phyloP scores from a whole-genome alignment of 30 jellyfish, hydroid and myxozoan genomes.

The Aurelia aurita region DNA sequence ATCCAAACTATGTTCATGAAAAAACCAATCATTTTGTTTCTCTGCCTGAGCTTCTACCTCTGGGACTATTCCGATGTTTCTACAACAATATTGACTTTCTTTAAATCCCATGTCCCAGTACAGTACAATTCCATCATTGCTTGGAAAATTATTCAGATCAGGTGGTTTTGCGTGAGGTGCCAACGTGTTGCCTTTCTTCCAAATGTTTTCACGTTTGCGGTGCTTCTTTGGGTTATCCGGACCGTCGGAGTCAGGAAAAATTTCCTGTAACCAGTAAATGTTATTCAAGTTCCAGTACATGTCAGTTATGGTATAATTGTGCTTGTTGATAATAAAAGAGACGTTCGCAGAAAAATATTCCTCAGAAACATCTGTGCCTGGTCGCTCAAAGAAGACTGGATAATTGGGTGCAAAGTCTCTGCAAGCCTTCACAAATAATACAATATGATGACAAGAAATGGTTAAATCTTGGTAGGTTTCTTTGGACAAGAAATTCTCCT shows the following conservation, averaged over 20 bases:
- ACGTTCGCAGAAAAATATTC: slow-evolving; percentile 32
- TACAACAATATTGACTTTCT: slow-evolving; percentile 2
- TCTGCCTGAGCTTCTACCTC: slow-evolving; percentile 8
- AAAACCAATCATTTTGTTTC: slow-evolving; percentile 38
- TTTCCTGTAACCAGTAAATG: slow-evolving; percentile 17
- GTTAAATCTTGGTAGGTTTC: slow-evolving; percentile 18
- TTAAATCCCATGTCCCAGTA: slow-evolving; percentile 40
- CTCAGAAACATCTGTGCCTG: slow-evolving; percentile 40
- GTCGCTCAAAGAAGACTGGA: slow-evolving; percentile 28
- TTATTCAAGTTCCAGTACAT: slow-evolving; percentile 30
- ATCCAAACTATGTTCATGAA: background rate
- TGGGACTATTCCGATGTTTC: slow-evolving; percentile 18
- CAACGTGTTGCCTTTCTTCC: slow-evolving; percentile 6
- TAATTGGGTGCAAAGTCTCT: slow-evolving; percentile 39
- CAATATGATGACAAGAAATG: slow-evolving; percentile 33
- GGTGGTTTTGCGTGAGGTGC: slow-evolving; percentile 31
- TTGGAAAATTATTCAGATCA: slow-evolving; percentile 33
- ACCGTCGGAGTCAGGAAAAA: slow-evolving; percentile 24
- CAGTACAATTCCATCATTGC: slow-evolving; percentile 27
- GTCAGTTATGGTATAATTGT: slow-evolving; percentile 23
- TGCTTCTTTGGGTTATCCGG: slow-evolving; percentile 44
- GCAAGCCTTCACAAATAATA: slow-evolving; percentile 1
- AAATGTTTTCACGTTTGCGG: slow-evolving; percentile 27
- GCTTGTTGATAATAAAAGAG: slow-evolving; percentile 19
- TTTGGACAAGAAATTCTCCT: too few relatives aligned